Evolutionary conservation across 2,113 vertebrate genomes (phyloP).

Genomic region (Sclerurus mexicanus): DNA sequence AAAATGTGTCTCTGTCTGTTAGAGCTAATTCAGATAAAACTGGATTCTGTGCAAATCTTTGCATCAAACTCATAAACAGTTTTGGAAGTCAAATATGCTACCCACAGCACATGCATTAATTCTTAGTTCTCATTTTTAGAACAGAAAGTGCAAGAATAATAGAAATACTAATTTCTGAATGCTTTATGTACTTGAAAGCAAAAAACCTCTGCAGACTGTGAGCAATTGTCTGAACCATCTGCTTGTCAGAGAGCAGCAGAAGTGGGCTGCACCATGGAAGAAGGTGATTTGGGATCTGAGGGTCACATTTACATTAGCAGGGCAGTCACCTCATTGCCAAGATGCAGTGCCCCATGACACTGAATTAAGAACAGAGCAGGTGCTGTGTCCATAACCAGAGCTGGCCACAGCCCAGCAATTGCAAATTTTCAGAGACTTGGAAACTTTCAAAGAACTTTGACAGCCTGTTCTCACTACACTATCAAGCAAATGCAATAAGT

Average conservation of each 20-base stretch:
- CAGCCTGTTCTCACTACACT: background rate
- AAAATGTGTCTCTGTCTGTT: background rate
- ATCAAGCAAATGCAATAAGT: background rate
- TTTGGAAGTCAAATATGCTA: background rate
- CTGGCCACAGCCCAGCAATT: background rate
- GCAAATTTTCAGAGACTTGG: background rate
- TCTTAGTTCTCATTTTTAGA: background rate
- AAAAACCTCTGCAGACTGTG: background rate
- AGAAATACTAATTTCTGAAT: background rate
- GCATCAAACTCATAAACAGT: background rate
- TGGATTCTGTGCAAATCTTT: background rate
- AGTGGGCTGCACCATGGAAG: background rate
- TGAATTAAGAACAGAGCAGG: background rate
- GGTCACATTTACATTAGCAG: background rate
- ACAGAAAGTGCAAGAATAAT: background rate
- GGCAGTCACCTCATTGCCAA: fast-evolving
- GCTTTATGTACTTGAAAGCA: background rate
- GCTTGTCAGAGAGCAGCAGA: background rate
- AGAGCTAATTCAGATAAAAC: background rate
- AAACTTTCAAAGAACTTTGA: background rate
- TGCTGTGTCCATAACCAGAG: background rate
- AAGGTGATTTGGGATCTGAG: background rate
- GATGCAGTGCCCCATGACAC: background rate
- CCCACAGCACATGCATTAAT: background rate
- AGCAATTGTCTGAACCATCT: background rate